Evolutionary conservation across 2,888 invertebrate species (phyloP).

Genomic region (Strigamia maritima): DNA sequence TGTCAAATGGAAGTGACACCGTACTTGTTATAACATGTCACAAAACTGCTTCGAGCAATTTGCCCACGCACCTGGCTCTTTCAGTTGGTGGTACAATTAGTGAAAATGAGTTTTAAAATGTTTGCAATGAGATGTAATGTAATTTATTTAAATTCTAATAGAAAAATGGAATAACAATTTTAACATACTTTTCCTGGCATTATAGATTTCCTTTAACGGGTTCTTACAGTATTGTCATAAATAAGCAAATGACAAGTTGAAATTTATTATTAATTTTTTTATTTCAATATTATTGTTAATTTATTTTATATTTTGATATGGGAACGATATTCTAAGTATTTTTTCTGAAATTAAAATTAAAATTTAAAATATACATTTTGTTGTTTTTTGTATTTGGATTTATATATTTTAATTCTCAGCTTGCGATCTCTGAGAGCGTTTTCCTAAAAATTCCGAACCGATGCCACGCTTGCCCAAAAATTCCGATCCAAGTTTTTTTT

Average conservation of each 20-base stretch:
- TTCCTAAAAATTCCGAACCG: conserved; percentile 42
- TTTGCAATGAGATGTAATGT: neutral
- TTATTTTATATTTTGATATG: neutral
- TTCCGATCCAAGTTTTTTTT: conserved; percentile 40
- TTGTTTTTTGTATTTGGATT: neutral
- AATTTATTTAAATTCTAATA: neutral
- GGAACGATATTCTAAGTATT: neutral
- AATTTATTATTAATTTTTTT: neutral
- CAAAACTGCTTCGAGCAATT: neutral
- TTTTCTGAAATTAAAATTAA: neutral
- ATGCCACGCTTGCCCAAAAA: conserved; percentile 42
- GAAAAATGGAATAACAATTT: too few relatives aligned
- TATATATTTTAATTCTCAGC: neutral
- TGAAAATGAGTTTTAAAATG: neutral
- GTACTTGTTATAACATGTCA: neutral
- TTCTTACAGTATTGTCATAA: too few relatives aligned
- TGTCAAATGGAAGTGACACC: conserved; percentile 15
- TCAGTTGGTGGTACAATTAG: neutral
- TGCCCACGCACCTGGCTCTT: neutral
- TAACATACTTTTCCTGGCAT: too few relatives aligned
- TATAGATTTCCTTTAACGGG: too few relatives aligned
- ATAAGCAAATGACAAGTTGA: too few relatives aligned
- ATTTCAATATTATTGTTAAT: neutral
- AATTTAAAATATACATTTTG: neutral
- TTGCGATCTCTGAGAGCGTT: neutral